Evolutionary conservation across 1,140 invertebrate genomes (phyloP).

Genomic region (Formica selysi): DNA sequence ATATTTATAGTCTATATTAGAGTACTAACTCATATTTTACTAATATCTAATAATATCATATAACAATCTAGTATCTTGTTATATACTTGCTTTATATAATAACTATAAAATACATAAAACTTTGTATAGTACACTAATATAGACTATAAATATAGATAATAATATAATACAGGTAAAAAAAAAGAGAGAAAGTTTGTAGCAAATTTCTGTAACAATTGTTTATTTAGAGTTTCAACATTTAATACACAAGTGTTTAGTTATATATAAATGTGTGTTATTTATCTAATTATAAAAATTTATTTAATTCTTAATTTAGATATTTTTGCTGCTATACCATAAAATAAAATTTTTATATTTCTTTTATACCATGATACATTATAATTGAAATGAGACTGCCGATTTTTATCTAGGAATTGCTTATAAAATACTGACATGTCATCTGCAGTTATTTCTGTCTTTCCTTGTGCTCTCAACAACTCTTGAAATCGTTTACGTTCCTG

Average conservation of each 20-base stretch:
- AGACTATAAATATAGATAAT: too few relatives aligned
- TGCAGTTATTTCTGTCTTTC: constrained; percentile 88
- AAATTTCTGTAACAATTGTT: too few relatives aligned
- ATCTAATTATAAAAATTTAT: constrained; percentile 64
- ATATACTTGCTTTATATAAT: too few relatives aligned
- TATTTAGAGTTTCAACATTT: constrained; percentile 5
- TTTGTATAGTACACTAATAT: too few relatives aligned
- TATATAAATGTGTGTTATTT: not conserved
- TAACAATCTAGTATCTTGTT: too few relatives aligned
- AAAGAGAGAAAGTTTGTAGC: too few relatives aligned
- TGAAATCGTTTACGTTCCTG: constrained; percentile 90
- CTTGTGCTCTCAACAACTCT: constrained; percentile 85
- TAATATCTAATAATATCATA: too few relatives aligned
- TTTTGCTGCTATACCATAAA: constrained; percentile 88
- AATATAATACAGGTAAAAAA: too few relatives aligned
- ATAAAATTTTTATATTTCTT: constrained; percentile 89
- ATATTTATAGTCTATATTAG: too few relatives aligned
- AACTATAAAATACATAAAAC: too few relatives aligned
- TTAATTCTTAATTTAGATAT: constrained; percentile 85
- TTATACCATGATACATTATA: constrained; percentile 93
- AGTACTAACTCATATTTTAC: too few relatives aligned
- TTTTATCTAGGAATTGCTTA: constrained; percentile 92
- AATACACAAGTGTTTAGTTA: not conserved
- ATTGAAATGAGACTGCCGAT: constrained; percentile 90
- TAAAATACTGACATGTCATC: constrained; percentile 96